Evolutionary conservation across 1,140 invertebrate species (phyloP).

Genomic region (Panagrolaimus sp.): DNA sequence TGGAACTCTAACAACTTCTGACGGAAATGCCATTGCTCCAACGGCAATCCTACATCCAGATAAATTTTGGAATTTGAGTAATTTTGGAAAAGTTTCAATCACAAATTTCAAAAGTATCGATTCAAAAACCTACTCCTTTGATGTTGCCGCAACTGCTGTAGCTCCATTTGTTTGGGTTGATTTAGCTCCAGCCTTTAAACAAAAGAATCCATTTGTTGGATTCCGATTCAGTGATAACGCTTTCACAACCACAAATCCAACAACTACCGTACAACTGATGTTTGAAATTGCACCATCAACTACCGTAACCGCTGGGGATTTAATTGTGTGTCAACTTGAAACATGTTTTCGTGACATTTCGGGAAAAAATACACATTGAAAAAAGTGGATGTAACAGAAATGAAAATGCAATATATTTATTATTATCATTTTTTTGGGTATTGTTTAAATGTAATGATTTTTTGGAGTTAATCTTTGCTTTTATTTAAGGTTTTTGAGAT

Average conservation of each 20-base stretch:
- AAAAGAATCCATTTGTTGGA: not conserved
- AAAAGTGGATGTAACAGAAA: too few species aligned
- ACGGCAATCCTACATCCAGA: not conserved
- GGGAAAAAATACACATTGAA: too few species aligned
- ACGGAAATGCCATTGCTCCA: not conserved
- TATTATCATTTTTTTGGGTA: too few species aligned
- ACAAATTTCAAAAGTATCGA: not conserved
- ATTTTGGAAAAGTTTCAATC: not conserved
- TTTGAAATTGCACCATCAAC: not conserved
- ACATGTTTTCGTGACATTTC: not conserved
- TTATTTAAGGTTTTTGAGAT: too few species aligned
- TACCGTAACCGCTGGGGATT: not conserved
- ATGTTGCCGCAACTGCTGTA: not conserved
- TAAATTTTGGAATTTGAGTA: not conserved
- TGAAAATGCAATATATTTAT: too few species aligned
- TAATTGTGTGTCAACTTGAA: slow-evolving; percentile 5
- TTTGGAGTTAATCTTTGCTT: too few species aligned
- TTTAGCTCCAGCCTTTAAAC: not conserved
- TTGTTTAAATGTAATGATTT: too few species aligned
- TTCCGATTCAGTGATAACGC: not conserved
- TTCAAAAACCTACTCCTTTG: not conserved
- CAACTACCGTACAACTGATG: not conserved
- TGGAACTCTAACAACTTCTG: not conserved
- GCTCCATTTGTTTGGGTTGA: slow-evolving; percentile 9
- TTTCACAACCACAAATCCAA: not conserved